Conservation (phyloP, 2,113 vertebrate genomes). For the Phalacrocorax pelagicus region DNA sequence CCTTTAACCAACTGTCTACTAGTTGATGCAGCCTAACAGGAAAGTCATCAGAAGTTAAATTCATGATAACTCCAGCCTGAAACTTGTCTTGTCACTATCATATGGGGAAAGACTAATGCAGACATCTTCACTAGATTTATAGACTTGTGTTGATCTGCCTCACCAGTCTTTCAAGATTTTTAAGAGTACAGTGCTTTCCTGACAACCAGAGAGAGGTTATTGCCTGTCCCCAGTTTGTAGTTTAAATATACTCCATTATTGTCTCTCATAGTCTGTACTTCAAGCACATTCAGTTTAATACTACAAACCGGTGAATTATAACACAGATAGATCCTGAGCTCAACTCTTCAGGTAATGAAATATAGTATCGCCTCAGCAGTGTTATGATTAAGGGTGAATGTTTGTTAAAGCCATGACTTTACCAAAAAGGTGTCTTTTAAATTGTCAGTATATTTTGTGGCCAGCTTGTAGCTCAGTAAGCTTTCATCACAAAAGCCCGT, state of each 20-base stretch:
- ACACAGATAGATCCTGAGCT: background rate
- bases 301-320: background rate
- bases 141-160: background rate
- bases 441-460: background rate
- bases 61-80: background rate
- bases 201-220: slow-evolving; percentile 23
- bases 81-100: slow-evolving; percentile 5
- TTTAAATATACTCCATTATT: slow-evolving; percentile 11
- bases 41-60: slow-evolving; percentile 43
- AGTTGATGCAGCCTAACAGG: background rate
- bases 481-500: background rate
- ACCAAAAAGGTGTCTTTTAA: background rate
- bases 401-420: background rate
- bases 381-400: background rate
- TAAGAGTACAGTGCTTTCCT: background rate
- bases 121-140: slow-evolving; percentile 21
- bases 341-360: background rate
- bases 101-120: background rate
- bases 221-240: background rate
- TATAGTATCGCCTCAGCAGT: background rate
- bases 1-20: background rate
- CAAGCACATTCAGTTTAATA: background rate
- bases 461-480: background rate
- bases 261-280: background rate
- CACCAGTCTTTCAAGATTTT: slow-evolving; percentile 17